Evolutionary conservation across 53 echinoderm and acorn worm genomes (phyloP), one percentile per base, ranked within the genome.

Genomic region (Astropecten irregularis): DNA sequence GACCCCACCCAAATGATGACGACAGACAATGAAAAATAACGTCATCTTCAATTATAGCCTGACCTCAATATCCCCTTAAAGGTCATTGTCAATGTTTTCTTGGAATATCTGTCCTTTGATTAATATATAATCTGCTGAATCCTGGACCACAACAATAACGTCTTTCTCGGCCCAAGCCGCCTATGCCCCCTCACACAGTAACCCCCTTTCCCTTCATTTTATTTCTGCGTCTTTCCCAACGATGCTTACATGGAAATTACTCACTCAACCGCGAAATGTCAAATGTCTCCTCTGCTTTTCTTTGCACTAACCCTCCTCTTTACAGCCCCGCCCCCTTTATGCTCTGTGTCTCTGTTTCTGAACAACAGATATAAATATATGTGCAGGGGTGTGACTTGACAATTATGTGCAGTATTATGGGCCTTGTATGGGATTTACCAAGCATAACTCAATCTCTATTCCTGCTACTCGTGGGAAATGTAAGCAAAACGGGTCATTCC

Each of bases 31-130:
- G 37, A 8, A 34, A 16, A 64, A 16, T 47, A 46, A 1, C 18
- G 36, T 23, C 55, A 23, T 15, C 39, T 18, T 25, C 28, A 25
- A 21, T 39, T 13, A 52, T 14, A 33, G 40, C 28, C 0, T 18
- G 25, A 40, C 56, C 38, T 27, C 58, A 23, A 16, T 25, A 15
- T 29, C 23, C 42, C 4, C 11, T 20, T 0, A 76, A 76, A 76
- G 76, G 76, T 76, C 76, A 53, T 22, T 29, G 76, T 29, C 26
- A 47, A 39, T 58, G 76, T 27, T 40, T 76, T 76, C 76, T 28
- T 7, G 23, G 76, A 76, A 76, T 19, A 34, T 1, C 65, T 58
- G 27, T 65, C 65, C 35, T 37, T 20, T 40, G 21, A 35, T n/a
- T 0, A 40, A 39, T 36, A n/a, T 4, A 46, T 20, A 64, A 64